These are phyloP conservation scores for Haliclona indistincta DNA, from an alignment of 37 sponge, comb jelly and placozoan species.

Conservation along the genomic window DNA sequence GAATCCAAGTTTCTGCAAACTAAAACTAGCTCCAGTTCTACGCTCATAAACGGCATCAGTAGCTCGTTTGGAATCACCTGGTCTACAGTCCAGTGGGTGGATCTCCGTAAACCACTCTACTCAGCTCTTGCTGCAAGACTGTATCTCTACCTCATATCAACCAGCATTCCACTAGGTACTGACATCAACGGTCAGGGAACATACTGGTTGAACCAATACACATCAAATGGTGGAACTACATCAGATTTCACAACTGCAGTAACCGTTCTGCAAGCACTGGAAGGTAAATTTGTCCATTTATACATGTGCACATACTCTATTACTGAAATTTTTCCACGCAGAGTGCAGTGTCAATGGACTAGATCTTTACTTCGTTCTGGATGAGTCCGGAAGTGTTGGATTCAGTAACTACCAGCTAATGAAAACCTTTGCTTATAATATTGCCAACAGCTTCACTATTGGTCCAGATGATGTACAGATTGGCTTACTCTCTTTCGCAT, in stretches of 20 bases:
- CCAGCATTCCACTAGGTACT: background rate
- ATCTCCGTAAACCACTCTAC: background rate
- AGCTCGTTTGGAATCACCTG: background rate
- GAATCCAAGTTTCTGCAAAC: background rate
- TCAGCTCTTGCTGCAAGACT: slow-evolving; percentile 4
- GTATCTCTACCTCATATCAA: background rate
- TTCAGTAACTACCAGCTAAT: slow-evolving; percentile 5
- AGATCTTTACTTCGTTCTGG: slow-evolving; percentile 20
- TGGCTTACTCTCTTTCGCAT: slow-evolving; percentile 5
- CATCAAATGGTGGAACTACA: background rate
- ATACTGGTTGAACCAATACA: background rate
- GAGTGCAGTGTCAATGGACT: slow-evolving; percentile 19
- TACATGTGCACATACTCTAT: too few relatives aligned
- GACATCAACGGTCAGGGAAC: background rate
- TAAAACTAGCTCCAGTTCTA: background rate
- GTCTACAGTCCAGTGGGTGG: background rate
- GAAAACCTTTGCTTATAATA: background rate
- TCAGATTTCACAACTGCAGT: background rate
- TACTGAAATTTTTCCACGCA: background rate
- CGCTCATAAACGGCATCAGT: background rate
- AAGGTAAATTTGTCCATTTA: background rate
- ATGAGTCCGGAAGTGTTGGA: slow-evolving; percentile 26
- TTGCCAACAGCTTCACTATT: too few relatives aligned
- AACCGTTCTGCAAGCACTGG: background rate
- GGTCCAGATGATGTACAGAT: background rate